A percentile compares a stretch with the other conserved stretches of the same genome.
Evolutionary conservation across 2,888 invertebrate species (phyloP).

Genomic region (Danaus chrysippus): DNA sequence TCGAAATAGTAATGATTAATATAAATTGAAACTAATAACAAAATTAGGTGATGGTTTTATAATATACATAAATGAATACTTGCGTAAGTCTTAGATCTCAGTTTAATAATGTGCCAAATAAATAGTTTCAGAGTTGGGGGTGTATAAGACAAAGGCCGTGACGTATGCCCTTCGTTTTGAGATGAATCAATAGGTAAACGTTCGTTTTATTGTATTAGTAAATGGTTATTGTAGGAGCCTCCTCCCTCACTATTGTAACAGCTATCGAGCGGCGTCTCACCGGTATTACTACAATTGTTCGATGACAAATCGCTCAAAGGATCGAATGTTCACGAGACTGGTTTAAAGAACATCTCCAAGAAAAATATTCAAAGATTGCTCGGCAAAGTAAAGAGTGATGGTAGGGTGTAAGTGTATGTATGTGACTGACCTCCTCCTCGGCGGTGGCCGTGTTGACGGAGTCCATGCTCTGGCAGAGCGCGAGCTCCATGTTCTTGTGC

Average conservation of each 20-base stretch:
- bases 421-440: conserved; percentile 96
- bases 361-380: neutral
- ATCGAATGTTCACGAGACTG: conserved; percentile 50
- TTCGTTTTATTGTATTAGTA: conserved; percentile 71
- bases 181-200: conserved; percentile 31
- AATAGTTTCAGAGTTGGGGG: no score
- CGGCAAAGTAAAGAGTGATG: neutral
- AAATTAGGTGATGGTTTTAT: no score
- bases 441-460: conserved; percentile 96
- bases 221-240: conserved; percentile 70
- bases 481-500: conserved; percentile 80
- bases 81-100: no score
- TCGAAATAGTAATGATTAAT: no score
- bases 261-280: conserved; percentile 49
- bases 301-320: conserved; percentile 65
- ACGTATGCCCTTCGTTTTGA: conserved; percentile 22
- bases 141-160: neutral
- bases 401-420: neutral
- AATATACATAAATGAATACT: no score
- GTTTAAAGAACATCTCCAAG: conserved; percentile 32
- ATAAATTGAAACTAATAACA: no score
- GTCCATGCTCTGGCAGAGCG: conserved; percentile 98
- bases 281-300: conserved; percentile 59
- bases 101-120: no score
- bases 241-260: conserved; percentile 62